Conservation (phyloP, 2,888 invertebrate species). For the Mactromeris polynyma region DNA sequence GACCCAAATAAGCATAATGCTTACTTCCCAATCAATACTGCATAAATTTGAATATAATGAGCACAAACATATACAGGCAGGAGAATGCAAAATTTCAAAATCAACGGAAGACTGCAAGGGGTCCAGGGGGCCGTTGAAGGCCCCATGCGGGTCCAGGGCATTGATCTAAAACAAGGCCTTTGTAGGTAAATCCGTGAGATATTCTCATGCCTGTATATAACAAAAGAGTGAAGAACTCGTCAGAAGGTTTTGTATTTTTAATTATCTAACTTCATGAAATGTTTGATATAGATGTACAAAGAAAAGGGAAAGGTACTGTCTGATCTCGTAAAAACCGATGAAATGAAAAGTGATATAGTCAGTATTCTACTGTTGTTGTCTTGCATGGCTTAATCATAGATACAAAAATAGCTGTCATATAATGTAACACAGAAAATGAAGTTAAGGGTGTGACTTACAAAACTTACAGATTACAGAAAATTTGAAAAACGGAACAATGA, state of each 20-base stretch:
- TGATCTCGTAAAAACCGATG: conserved; percentile 1
- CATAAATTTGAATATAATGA: no score
- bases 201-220: no score
- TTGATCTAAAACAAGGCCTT: no score
- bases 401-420: conserved; percentile 23
- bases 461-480: neutral
- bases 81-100: no score
- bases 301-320: neutral
- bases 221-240: neutral
- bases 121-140: no score
- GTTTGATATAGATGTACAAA: conserved; percentile 20
- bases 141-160: no score
- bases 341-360: neutral
- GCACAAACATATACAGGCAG: no score
- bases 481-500: neutral
- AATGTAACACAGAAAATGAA: neutral
- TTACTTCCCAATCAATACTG: no score
- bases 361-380: conserved; percentile 5
- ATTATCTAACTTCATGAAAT: conserved; percentile 25
- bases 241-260: conserved; percentile 11
- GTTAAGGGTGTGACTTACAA: neutral
- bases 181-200: no score
- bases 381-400: conserved; percentile 4
- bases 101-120: no score
- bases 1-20: no score